phyloP scores from a whole-genome alignment of 2,797 vertebrate species.

The Tragelaphus oryx region DNA sequence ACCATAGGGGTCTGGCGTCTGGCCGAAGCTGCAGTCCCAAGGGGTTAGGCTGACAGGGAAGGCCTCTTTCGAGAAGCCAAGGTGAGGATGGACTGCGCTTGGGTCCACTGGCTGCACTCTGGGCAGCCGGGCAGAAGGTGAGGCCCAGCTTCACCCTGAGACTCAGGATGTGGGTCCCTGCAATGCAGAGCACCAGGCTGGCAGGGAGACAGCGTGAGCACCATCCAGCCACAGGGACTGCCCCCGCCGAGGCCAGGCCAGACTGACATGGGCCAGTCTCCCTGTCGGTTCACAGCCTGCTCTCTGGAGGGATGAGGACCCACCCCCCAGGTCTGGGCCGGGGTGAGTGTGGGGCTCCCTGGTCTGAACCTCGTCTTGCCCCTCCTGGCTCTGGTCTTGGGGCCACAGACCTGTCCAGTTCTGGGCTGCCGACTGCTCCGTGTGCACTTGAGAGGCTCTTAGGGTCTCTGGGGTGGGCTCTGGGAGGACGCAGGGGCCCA shows the following conservation, averaged over 20 bases:
- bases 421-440: rapidly evolving
- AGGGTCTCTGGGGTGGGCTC: background rate
- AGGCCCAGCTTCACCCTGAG: background rate
- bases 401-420: background rate
- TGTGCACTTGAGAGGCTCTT: background rate
- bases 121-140: background rate
- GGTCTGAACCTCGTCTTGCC: background rate
- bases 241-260: background rate
- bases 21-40: background rate
- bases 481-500: background rate
- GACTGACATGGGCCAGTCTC: background rate
- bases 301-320: background rate
- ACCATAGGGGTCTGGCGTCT: background rate
- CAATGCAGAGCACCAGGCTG: background rate
- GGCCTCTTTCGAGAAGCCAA: background rate
- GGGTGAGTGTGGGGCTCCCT: background rate
- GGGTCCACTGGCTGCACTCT: background rate
- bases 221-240: background rate
- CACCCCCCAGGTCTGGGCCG: background rate
- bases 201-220: background rate
- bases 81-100: background rate
- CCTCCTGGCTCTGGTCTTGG: background rate
- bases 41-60: background rate
- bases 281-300: background rate
- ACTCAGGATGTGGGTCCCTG: background rate